phyloP scores from a whole-genome alignment of 1,140 invertebrate species.

The Diorhabda carinulata region DNA sequence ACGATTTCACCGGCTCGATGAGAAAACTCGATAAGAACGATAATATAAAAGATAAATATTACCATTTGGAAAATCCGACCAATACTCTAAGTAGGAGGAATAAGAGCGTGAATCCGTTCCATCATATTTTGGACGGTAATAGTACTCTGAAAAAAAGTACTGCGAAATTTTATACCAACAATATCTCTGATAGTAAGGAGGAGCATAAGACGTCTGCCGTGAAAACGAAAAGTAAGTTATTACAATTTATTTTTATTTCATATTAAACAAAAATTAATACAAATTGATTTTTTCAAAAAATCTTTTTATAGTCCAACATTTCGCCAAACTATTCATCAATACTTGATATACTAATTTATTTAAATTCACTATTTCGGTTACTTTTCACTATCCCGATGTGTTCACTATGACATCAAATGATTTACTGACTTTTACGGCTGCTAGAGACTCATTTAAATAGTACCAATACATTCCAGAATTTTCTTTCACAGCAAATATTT shows the following conservation, averaged over 20 bases:
- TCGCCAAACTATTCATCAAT: not conserved
- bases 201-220: not conserved
- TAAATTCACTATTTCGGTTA: too few species aligned
- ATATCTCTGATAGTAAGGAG: constrained; percentile 7
- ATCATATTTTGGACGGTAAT: constrained; percentile 35
- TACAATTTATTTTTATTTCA: not conserved
- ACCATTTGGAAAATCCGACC: constrained; percentile 17
- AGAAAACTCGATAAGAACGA: constrained; percentile 36
- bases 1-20: constrained; percentile 29
- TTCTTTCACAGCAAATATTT: too few species aligned
- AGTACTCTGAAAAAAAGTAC: constrained; percentile 22
- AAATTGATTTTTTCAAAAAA: not conserved
- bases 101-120: constrained; percentile 39
- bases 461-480: too few species aligned
- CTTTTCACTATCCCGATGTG: too few species aligned
- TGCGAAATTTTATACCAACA: constrained; percentile 24
- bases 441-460: too few species aligned
- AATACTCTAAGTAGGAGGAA: constrained; percentile 27
- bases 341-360: too few species aligned
- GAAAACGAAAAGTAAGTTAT: constrained; percentile 24
- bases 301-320: not conserved
- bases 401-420: too few species aligned
- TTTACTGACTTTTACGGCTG: too few species aligned
- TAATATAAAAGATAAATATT: constrained; percentile 31
- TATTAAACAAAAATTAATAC: not conserved